Conservation (phyloP, 1,140 invertebrate genomes). For the Drosophila lowei region DNA sequence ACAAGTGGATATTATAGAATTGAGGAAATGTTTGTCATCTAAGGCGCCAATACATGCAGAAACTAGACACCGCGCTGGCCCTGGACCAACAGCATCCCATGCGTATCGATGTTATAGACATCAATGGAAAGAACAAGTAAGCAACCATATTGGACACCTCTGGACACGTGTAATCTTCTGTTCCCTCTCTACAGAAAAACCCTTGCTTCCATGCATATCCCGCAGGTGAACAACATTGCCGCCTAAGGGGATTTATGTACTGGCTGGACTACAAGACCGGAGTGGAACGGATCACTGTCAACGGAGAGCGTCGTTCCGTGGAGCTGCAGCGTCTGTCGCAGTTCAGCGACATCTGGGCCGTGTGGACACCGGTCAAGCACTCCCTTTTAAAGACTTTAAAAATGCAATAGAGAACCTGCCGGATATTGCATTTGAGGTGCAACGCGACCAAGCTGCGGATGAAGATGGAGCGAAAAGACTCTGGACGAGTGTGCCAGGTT, state of each 20-base stretch:
- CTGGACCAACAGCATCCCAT: conserved; percentile 90
- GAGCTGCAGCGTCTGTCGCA: conserved; percentile 84
- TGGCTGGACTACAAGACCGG: conserved; percentile 90
- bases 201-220: conserved; percentile 83
- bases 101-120: conserved; percentile 90
- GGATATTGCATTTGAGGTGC: no score
- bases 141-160: background rate
- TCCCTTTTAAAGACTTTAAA: no score
- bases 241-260: conserved; percentile 89
- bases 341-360: conserved; percentile 86
- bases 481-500: no score
- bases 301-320: conserved; percentile 84
- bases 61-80: no score
- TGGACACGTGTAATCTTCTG: background rate
- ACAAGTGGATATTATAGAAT: no score
- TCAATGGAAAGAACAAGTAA: conserved; percentile 89
- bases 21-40: no score
- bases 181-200: conserved; percentile 74
- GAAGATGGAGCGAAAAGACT: no score
- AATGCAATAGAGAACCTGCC: no score
- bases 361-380: conserved; percentile 84
- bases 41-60: no score
- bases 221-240: conserved; percentile 86
- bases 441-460: no score
- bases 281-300: conserved; percentile 84